phyloP scores from a whole-genome alignment of 2,888 invertebrate genomes.

The Caenorhabditis sulstoni region DNA sequence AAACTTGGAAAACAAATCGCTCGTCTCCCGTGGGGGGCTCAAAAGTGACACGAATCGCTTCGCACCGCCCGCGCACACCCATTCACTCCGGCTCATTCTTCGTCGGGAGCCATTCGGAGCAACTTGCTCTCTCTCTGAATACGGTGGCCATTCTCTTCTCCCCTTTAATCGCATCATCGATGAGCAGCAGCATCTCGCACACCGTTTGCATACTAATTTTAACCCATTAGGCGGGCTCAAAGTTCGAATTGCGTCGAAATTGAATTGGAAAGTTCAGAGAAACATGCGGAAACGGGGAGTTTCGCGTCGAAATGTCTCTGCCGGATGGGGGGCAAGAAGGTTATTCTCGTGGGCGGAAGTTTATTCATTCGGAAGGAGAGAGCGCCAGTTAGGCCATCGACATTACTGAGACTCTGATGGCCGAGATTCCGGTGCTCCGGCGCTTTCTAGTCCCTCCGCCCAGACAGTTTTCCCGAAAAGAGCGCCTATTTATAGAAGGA shows the following conservation, averaged over 20 bases:
- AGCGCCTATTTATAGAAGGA: slow-evolving; percentile 7
- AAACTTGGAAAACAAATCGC: slow-evolving; percentile 8
- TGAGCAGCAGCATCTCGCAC: background rate
- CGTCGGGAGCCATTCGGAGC: no score
- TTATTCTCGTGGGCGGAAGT: no score
- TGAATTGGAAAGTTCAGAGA: background rate
- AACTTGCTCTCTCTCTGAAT: background rate
- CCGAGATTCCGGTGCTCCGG: no score
- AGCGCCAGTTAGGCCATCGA: no score
- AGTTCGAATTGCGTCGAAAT: background rate
- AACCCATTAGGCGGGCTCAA: background rate
- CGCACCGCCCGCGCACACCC: no score
- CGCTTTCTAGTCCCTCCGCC: no score
- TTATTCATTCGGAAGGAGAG: no score
- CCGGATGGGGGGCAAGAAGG: no score
- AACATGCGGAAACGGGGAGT: background rate
- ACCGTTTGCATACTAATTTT: slow-evolving; percentile 17
- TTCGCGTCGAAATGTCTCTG: background rate
- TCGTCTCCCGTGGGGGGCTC: background rate
- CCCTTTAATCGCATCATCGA: slow-evolving; percentile 27
- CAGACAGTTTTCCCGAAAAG: no score
- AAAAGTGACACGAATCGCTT: no score
- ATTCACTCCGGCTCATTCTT: no score
- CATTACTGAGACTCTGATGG: no score
- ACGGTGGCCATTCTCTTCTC: background rate